Conservation (phyloP, 2,888 invertebrate species). For the Drosophila leonis region DNA sequence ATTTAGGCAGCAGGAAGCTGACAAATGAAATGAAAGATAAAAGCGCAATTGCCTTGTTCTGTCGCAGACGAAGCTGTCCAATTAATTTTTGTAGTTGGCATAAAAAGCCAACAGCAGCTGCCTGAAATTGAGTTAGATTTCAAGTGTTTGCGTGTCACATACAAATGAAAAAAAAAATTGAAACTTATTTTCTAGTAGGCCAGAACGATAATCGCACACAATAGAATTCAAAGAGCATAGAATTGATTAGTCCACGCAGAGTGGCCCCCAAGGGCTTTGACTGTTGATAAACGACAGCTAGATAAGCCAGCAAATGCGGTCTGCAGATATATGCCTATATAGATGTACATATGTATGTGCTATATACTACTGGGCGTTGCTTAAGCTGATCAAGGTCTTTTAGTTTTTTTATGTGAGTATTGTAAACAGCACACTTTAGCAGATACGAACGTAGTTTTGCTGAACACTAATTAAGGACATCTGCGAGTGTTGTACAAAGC, state of each 20-base stretch:
- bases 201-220: slow-evolving; percentile 18
- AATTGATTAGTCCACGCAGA: slow-evolving; percentile 7
- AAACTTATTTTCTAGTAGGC: slow-evolving; percentile 17
- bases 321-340: background rate
- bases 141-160: background rate
- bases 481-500: background rate
- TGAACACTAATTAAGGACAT: background rate
- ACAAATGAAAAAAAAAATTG: slow-evolving; percentile 2
- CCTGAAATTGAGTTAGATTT: background rate
- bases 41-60: slow-evolving; percentile 30
- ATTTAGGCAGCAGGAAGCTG: slow-evolving; percentile 44
- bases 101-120: slow-evolving; percentile 14
- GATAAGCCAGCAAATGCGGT: slow-evolving; percentile 23
- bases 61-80: slow-evolving; percentile 11
- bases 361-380: slow-evolving; percentile 16
- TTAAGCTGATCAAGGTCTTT: slow-evolving; percentile 36
- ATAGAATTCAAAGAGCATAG: background rate
- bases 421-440: background rate
- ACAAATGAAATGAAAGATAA: slow-evolving; percentile 11
- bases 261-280: slow-evolving; percentile 27
- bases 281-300: slow-evolving; percentile 27
- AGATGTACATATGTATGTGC: background rate
- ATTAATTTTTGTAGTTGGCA: slow-evolving; percentile 20
- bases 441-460: background rate
- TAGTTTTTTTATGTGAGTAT: background rate